A percentile compares a stretch with the other conserved stretches of the same genome.
Conservation (phyloP, 2,888 invertebrate genomes). For the Folsomia candida region DNA sequence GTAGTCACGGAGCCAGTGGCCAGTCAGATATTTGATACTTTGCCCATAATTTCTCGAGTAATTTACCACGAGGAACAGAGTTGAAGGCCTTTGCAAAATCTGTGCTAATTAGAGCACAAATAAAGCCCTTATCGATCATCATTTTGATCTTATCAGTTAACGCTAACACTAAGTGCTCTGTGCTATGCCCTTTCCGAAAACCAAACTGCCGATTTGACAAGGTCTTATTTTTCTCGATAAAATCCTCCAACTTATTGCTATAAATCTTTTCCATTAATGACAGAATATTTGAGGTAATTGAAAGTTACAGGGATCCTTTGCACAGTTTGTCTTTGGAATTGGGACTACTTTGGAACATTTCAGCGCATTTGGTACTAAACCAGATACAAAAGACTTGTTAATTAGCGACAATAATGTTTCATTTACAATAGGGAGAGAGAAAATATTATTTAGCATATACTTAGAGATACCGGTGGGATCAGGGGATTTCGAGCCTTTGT, state of each 20-base stretch:
- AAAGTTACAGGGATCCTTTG: background rate
- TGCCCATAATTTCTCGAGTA: conserved; percentile 8
- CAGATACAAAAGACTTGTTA: background rate
- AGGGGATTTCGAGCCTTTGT: background rate
- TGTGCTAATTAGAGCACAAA: conserved; percentile 4
- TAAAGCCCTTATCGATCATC: conserved; percentile 10
- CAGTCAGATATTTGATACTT: conserved; percentile 16
- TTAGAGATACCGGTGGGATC: conserved; percentile 10
- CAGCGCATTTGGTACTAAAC: conserved; percentile 1
- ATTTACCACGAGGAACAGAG: conserved; percentile 9
- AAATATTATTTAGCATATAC: conserved; percentile 6
- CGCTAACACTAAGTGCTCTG: conserved; percentile 21
- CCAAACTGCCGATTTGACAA: conserved; percentile 5
- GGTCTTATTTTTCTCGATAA: background rate
- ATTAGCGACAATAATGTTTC: background rate
- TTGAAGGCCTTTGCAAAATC: conserved; percentile 23
- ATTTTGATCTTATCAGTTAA: conserved; percentile 11
- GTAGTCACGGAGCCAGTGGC: conserved; percentile 20
- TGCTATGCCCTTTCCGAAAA: no score
- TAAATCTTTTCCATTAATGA: background rate
- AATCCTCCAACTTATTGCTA: background rate
- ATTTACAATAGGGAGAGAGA: conserved; percentile 9
- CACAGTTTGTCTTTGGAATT: conserved; percentile 12
- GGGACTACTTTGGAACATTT: conserved; percentile 22
- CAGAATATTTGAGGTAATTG: background rate